phyloP scores from a whole-genome alignment of 2,797 vertebrate species.

The Gila robusta region DNA sequence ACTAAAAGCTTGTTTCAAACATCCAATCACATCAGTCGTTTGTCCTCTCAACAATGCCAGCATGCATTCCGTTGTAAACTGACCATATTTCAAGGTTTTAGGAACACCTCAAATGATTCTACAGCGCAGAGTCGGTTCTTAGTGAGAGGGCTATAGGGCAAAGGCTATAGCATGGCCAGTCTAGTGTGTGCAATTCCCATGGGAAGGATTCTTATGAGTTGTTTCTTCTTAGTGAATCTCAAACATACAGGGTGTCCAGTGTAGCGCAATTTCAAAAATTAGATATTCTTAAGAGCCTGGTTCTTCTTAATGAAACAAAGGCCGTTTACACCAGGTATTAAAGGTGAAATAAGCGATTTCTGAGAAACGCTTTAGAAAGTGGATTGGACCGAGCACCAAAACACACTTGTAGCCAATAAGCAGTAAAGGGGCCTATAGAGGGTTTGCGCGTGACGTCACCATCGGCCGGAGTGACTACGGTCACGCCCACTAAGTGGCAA shows the following conservation, averaged over 20 bases:
- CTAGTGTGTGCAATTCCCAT: neutral
- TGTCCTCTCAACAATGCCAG: neutral
- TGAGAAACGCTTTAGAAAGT: no score
- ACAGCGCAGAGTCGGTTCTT: neutral
- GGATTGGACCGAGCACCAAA: no score
- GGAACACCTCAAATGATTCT: neutral
- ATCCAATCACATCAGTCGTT: neutral
- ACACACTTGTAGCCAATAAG: no score
- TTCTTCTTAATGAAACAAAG: neutral
- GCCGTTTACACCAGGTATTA: neutral
- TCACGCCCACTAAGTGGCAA: no score
- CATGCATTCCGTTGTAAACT: neutral
- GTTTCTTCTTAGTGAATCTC: neutral
- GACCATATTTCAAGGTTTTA: neutral
- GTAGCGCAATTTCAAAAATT: neutral
- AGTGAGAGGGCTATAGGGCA: no score
- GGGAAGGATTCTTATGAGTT: neutral
- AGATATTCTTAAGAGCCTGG: neutral
- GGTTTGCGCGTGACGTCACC: no score
- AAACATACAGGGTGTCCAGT: neutral
- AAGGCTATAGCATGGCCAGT: neutral
- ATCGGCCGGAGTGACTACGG: no score
- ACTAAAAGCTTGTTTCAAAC: slow-evolving; percentile 28
- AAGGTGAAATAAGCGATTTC: no score
- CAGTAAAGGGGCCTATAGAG: no score